Evolutionary conservation across 1,140 invertebrate genomes (phyloP), one percentile per base, ranked within the genome.

Genomic region (Platorchestia sp.): DNA sequence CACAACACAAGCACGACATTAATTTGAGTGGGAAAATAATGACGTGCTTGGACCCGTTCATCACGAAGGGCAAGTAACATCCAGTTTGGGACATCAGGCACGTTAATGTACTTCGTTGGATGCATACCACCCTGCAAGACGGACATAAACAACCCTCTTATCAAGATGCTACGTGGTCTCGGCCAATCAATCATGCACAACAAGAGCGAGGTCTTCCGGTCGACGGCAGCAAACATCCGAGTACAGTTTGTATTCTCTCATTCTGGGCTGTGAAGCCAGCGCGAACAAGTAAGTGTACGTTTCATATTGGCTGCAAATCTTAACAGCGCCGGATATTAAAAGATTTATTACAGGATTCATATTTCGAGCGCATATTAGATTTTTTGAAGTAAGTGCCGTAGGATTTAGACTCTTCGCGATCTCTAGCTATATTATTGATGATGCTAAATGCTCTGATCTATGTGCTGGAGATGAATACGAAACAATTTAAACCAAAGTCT

Each of bases 111-210:
- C 87, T 90, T 90, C 87, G 42, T 90, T 90, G 5, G 36, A 93
- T 93, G 91, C 91, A 93, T 44, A 93, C 91, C 91, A 93, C 91
- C 91, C 91, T 47, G 45, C 91, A 47, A 45, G 91, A 93, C 43
- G 14, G 45, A 40, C 43, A 93, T 93, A 93, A 93, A 93, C 43
- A 19, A 42, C 14, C 87, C 41, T 27, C 87, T 89, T 89, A 89
- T 93, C 45, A 93, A 3, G 91, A 93, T 93, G 40, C 43, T 45
- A 45, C 27, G 40, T 10, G 1, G 43, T 47, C 91, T 93, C 91
- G 5, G 0, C 27, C 40, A 42, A 45, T 93, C 43, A 93, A 44
- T 93, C 45, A 93, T 93, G 10, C 36, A 10, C 41, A 43, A 89
- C 5, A 14, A 89, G 41, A 41, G 43, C 27, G 14, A 3, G 41